Percentiles rank a stretch among this genome's conserved stretches.
Conservation (phyloP, 2,888 invertebrate species). For the Ormyrus nitidulus region DNA sequence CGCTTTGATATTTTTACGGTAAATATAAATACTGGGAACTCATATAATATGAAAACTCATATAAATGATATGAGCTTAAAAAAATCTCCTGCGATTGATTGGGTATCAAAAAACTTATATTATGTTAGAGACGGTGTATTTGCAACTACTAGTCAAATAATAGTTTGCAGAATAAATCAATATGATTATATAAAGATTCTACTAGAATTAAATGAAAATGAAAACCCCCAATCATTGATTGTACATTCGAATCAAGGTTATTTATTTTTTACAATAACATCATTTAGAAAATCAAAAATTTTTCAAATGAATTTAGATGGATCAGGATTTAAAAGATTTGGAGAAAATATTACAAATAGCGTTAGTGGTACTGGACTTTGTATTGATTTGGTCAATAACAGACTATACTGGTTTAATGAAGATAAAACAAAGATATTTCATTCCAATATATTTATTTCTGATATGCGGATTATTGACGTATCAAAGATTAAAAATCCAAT, state of each 20-base stretch:
- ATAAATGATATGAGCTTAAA: neutral
- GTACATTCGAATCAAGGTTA: neutral
- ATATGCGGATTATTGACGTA: neutral
- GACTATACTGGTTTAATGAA: conserved; percentile 8
- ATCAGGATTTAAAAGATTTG: neutral
- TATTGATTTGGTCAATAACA: neutral
- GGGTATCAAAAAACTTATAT: conserved; percentile 16
- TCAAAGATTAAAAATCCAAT: neutral
- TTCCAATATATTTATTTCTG: neutral
- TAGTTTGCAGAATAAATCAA: neutral
- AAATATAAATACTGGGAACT: too few relatives aligned
- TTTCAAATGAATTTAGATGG: neutral
- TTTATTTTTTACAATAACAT: neutral
- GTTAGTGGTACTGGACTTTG: neutral
- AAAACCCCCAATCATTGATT: neutral
- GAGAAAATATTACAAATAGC: neutral
- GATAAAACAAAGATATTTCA: neutral
- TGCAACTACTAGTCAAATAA: neutral
- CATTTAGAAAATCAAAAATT: neutral
- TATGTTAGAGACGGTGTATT: neutral
- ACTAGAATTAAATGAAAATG: neutral
- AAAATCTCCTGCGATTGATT: neutral
- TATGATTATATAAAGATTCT: neutral
- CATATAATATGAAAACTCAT: too few relatives aligned
- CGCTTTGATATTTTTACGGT: too few relatives aligned